These are phyloP conservation scores for Lepas anatifera DNA, from an alignment of 2,888 invertebrate species.

Conservation along the genomic window DNA sequence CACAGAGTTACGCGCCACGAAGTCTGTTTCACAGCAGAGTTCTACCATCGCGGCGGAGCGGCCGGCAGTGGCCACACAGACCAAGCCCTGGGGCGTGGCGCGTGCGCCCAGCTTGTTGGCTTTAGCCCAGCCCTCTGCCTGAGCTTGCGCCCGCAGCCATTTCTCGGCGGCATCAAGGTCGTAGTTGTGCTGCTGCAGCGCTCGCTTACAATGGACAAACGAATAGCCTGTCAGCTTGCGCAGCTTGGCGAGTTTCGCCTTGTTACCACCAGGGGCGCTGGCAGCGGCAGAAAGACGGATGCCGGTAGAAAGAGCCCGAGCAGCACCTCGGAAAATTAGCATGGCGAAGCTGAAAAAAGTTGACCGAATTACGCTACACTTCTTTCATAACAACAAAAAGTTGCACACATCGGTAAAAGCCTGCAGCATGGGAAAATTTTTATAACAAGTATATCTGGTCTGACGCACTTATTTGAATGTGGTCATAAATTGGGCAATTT, in stretches of 20 bases:
- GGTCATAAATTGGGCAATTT: no score
- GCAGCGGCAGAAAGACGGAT: slow-evolving; percentile 19
- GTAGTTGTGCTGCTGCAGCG: slow-evolving; percentile 77
- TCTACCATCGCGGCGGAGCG: slow-evolving; percentile 72
- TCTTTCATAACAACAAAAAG: no score
- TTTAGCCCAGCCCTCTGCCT: slow-evolving; percentile 91
- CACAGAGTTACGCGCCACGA: slow-evolving; percentile 85
- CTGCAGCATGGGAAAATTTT: no score
- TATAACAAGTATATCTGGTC: no score
- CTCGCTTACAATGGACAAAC: slow-evolving; percentile 90
- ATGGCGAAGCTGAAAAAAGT: no score
- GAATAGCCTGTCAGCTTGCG: slow-evolving; percentile 93
- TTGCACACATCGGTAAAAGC: no score
- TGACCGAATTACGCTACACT: no score
- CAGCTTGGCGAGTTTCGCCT: slow-evolving; percentile 64
- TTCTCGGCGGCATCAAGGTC: slow-evolving; percentile 74
- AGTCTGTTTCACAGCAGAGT: slow-evolving; percentile 97
- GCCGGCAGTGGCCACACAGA: slow-evolving; percentile 58
- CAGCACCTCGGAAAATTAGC: neutral
- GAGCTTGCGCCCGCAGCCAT: slow-evolving; percentile 88
- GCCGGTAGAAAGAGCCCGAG: slow-evolving; percentile 10
- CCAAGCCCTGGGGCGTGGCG: slow-evolving; percentile 70
- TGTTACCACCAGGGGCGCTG: no score
- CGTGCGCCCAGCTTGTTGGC: slow-evolving; percentile 76
- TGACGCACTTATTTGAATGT: no score